These are phyloP conservation scores for Heliconius melpomene DNA, from an alignment of 1,140 invertebrate species.

Conservation along the genomic window DNA sequence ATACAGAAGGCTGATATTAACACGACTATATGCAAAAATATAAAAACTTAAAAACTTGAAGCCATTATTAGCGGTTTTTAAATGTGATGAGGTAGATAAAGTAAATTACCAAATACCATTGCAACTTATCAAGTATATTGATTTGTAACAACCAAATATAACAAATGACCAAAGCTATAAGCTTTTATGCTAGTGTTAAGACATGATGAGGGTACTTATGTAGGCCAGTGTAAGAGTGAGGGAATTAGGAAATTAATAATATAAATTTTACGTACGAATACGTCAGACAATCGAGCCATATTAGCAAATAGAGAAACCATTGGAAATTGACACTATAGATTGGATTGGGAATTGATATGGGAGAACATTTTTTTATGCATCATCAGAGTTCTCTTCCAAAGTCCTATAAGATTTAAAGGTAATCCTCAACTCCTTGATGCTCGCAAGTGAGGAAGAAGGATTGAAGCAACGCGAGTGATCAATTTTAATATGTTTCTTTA, in stretches of 20 bases:
- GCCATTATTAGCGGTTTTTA: conserved; percentile 27
- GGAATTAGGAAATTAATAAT: conserved; percentile 39
- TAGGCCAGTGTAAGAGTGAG: conserved; percentile 39
- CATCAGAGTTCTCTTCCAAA: not conserved
- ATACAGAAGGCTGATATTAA: conserved; percentile 17
- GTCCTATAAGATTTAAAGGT: not conserved
- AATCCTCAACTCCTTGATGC: not conserved
- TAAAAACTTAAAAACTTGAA: not conserved
- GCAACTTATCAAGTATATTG: conserved; percentile 35
- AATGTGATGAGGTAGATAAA: conserved; percentile 32
- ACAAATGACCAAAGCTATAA: conserved; percentile 74
- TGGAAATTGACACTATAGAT: conserved; percentile 4
- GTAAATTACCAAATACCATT: conserved; percentile 42
- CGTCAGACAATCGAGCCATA: conserved; percentile 33
- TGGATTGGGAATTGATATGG: not conserved
- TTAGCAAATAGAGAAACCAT: conserved; percentile 24
- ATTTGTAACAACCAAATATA: conserved; percentile 67
- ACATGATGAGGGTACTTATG: conserved; percentile 52
- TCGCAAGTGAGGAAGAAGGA: conserved; percentile 11
- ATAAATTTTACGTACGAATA: conserved; percentile 36
- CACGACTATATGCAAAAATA: conserved; percentile 14
- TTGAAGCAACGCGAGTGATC: not conserved
- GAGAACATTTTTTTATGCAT: not conserved
- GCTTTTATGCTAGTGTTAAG: conserved; percentile 66
- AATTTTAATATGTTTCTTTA: conserved; percentile 27